Evolutionary conservation across 2,113 vertebrate species (phyloP).

Genomic region (Butastur rufipennis): DNA sequence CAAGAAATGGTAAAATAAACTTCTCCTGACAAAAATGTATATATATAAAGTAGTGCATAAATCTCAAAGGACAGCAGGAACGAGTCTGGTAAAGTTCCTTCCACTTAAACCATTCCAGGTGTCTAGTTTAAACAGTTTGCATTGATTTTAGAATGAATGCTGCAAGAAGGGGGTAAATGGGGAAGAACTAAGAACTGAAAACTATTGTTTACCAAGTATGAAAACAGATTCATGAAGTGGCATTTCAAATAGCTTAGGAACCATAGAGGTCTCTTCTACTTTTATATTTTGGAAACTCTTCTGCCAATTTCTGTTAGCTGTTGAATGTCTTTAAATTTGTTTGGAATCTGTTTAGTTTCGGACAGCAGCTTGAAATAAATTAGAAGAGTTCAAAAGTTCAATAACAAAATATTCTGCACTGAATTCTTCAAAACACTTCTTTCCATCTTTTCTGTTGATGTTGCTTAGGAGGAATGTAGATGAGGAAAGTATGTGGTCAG

Average conservation of each 20-base stretch:
- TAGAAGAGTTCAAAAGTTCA: neutral
- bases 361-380: neutral
- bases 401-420: neutral
- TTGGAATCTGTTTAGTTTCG: neutral
- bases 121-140: neutral
- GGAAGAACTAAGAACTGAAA: neutral
- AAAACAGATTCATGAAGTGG: neutral
- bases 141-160: neutral
- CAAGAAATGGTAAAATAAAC: constrained; percentile 93
- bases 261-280: neutral
- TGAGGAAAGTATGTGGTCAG: neutral
- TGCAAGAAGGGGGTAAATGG: neutral
- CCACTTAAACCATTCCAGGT: neutral
- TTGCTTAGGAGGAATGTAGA: neutral
- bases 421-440: neutral
- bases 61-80: neutral
- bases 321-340: neutral
- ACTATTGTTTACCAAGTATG: neutral
- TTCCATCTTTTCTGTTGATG: neutral
- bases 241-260: neutral
- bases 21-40: neutral
- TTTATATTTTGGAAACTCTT: neutral
- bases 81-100: neutral
- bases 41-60: neutral
- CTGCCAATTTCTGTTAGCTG: neutral